phyloP scores from a whole-genome alignment of 1,140 invertebrate species.

The Drosophila dunni region DNA sequence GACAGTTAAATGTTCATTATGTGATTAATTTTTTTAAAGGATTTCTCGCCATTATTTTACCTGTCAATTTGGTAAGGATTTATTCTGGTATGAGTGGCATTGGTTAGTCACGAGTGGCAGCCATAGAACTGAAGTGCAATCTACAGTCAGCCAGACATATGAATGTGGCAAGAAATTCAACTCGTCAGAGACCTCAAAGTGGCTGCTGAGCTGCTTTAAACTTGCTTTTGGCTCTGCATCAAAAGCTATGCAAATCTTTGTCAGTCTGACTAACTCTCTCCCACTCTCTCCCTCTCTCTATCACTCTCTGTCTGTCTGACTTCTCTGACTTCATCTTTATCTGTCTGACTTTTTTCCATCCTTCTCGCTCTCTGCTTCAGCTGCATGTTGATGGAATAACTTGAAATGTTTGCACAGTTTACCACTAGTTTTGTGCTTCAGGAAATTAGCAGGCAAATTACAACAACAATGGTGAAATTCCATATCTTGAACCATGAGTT shows the following conservation, averaged over 20 bases:
- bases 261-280: conserved; percentile 4
- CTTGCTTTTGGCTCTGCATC: conserved; percentile 47
- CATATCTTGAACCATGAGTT: too few relatives aligned
- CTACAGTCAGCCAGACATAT: not conserved
- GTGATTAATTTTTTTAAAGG: conserved; percentile 50
- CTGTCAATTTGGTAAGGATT: conserved; percentile 23
- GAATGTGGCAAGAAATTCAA: conserved; percentile 6
- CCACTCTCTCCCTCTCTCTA: conserved; percentile 2
- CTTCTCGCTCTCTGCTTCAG: not conserved
- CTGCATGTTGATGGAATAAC: conserved; percentile 53
- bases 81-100: conserved; percentile 8
- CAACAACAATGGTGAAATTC: conserved; percentile 29
- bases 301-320: not conserved
- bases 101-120: conserved; percentile 43
- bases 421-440: conserved; percentile 47
- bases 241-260: conserved; percentile 70
- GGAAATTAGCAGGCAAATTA: conserved; percentile 77
- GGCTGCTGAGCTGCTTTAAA: conserved; percentile 38
- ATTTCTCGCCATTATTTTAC: conserved; percentile 20
- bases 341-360: not conserved
- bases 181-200: conserved; percentile 37
- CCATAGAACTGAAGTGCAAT: conserved; percentile 29
- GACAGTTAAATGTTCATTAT: conserved; percentile 55
- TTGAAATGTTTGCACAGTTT: conserved; percentile 54
- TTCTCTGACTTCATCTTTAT: not conserved